Conservation (phyloP, 2,888 invertebrate species). For the Ichneumoninae sp. region DNA sequence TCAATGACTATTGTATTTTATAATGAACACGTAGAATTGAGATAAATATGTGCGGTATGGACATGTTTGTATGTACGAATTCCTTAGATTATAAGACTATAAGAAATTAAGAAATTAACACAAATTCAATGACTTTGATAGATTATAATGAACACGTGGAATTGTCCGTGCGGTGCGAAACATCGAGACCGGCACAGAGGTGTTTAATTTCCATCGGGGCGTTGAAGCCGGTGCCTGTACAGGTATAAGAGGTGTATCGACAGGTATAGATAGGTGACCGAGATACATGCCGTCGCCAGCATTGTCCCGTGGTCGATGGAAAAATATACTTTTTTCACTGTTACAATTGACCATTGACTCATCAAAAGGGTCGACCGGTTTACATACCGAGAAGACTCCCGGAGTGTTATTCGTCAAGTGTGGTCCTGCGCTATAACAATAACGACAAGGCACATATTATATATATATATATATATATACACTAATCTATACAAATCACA, state of each 20-base stretch:
- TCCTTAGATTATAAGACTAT: no score
- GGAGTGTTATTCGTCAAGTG: constrained; percentile 6
- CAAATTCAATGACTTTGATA: no score
- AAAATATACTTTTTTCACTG: constrained; percentile 23
- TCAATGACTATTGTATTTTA: no score
- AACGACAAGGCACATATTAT: neutral
- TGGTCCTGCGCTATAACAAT: neutral
- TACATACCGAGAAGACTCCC: constrained; percentile 20
- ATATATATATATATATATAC: neutral
- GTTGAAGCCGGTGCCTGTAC: constrained; percentile 32
- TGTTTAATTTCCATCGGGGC: neutral
- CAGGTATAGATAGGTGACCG: constrained; percentile 34
- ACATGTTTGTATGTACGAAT: no score
- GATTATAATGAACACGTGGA: no score
- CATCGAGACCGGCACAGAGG: neutral
- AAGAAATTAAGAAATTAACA: no score
- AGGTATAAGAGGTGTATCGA: constrained; percentile 18
- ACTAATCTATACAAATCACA: neutral
- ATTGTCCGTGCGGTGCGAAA: neutral
- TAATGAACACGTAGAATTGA: neutral
- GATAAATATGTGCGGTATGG: no score
- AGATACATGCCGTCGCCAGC: neutral
- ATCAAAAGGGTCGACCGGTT: constrained; percentile 19
- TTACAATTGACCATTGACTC: constrained; percentile 8
- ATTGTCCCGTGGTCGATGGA: neutral